phyloP scores from a whole-genome alignment of 2,888 invertebrate species.

The Choristoneura rosaceana region DNA sequence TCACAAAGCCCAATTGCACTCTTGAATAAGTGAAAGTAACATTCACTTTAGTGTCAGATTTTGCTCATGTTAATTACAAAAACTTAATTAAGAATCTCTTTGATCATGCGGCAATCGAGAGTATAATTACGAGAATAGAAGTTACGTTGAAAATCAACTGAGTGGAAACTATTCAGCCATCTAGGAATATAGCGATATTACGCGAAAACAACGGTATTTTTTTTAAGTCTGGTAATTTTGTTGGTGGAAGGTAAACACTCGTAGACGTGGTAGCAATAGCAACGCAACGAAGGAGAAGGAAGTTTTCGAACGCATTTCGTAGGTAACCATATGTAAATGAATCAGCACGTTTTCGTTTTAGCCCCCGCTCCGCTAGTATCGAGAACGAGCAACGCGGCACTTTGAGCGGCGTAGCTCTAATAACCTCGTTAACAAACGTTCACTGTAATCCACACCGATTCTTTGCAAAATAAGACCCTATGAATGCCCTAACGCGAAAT shows the following conservation, averaged over 20 bases:
- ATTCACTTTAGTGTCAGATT: slow-evolving; percentile 66
- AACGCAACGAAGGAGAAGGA: slow-evolving; percentile 45
- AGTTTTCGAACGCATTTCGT: slow-evolving; percentile 51
- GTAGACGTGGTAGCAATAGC: slow-evolving; percentile 38
- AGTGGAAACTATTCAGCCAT: neutral
- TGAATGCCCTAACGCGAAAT: slow-evolving; percentile 63
- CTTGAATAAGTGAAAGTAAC: slow-evolving; percentile 72
- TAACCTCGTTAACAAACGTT: slow-evolving; percentile 75
- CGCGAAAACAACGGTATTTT: slow-evolving; percentile 23
- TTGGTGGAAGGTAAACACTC: slow-evolving; percentile 30
- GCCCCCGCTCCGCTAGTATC: slow-evolving; percentile 69
- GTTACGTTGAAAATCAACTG: slow-evolving; percentile 9
- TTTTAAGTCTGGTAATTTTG: slow-evolving; percentile 12
- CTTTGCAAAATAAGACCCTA: slow-evolving; percentile 56
- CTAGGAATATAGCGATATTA: neutral
- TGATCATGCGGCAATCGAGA: neutral
- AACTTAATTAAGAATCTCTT: slow-evolving; percentile 11
- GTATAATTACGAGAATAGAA: neutral
- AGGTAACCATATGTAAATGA: slow-evolving; percentile 80
- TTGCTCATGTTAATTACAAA: slow-evolving; percentile 17
- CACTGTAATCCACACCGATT: slow-evolving; percentile 56
- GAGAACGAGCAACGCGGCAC: slow-evolving; percentile 82
- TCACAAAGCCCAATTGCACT: slow-evolving; percentile 56
- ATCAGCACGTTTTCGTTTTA: slow-evolving; percentile 83
- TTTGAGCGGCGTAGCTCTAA: slow-evolving; percentile 73